Conservation (phyloP, 2,113 vertebrate species). For the Vanacampus margaritifer region DNA sequence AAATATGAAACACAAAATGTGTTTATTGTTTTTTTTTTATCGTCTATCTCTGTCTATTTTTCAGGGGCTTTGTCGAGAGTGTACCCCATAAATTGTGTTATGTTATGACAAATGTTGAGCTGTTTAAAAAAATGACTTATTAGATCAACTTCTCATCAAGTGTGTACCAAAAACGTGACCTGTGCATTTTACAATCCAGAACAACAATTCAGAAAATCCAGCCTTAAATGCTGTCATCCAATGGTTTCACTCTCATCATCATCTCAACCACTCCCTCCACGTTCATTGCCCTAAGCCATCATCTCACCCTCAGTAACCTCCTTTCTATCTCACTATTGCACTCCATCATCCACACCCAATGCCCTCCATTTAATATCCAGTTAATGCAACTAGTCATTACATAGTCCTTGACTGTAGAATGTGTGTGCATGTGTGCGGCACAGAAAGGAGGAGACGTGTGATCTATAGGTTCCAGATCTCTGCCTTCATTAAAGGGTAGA, state of each 20-base stretch:
- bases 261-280: conserved; percentile 22
- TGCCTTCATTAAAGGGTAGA: conserved; percentile 36
- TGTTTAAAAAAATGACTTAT: neutral
- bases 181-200: conserved; percentile 15
- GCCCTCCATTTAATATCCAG: conserved; percentile 16
- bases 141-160: neutral
- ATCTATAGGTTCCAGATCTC: conserved; percentile 39
- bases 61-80: too few species aligned
- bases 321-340: conserved; percentile 12
- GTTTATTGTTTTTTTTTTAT: too few species aligned
- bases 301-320: conserved; percentile 27
- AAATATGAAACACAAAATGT: too few species aligned
- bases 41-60: too few species aligned
- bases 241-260: conserved; percentile 9
- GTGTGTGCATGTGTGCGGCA: neutral
- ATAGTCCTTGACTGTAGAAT: conserved; percentile 19
- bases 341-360: conserved; percentile 25
- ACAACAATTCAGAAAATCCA: conserved; percentile 17
- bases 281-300: conserved; percentile 31
- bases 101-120: neutral
- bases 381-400: conserved; percentile 39
- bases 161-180: neutral
- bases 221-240: conserved; percentile 10
- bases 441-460: neutral
- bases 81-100: neutral